Evolutionary conservation across 2,888 invertebrate species (phyloP), one percentile per base, ranked within the genome.

Genomic region (Apomyelois bistriatella): DNA sequence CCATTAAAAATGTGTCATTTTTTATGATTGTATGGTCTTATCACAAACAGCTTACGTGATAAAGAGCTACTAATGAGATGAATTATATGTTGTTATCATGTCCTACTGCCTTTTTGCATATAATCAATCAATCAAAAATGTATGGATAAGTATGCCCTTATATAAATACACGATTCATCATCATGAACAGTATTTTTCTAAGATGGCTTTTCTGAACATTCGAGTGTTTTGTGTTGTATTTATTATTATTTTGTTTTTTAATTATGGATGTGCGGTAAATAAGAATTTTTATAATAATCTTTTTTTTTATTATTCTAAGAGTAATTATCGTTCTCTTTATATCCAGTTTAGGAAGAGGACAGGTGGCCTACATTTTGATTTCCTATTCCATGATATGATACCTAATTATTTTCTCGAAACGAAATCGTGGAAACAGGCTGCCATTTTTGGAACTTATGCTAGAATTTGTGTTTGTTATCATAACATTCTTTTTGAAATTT

Each of bases 201-300:
- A 51, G 38, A 57, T 61, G 56, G 54, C 52, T 53, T 16, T 32
- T 16, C 40, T 58, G 16, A 48, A 53, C 37, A 56, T 43, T 17
- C 43, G 15, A 46, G 15, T 46, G 12, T 36, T 35, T 48, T 42
- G 3, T 41, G 52, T 53, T 49, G 8, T 60, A 17, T 57, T 58
- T n/a, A 54, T 60, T 53, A 37, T 38, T 53, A 59, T 54, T 53
- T 60, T 69, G 35, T 35, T 67, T 43, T 54, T 68, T n/a, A 37
- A 58, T 47, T 22, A 56, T 15, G 59, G 65, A 57, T 41, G 60
- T 57, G 78, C 69, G 61, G 82, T 82, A 66, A 75, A 22, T 75
- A 3, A n/a, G 7, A 5, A 9, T 35, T n/a, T n/a, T n/a, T n/a
- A n/a, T n/a, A n/a, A n/a, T n/a, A n/a, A n/a, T n/a, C n/a, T n/a